phyloP scores from a whole-genome alignment of 2,888 invertebrate species.

The Heliconius charithonia region DNA sequence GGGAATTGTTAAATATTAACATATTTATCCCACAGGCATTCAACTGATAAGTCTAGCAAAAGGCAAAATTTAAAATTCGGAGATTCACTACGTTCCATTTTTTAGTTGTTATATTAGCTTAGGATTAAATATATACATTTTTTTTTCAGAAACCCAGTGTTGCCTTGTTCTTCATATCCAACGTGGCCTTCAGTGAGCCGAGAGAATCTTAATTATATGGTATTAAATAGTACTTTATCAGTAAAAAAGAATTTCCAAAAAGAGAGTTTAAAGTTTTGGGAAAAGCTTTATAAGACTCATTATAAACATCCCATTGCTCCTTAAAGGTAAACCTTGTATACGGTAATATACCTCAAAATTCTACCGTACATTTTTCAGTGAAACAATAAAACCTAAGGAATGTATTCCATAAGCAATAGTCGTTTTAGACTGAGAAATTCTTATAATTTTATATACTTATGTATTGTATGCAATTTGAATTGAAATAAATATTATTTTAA shows the following conservation, averaged over 20 bases:
- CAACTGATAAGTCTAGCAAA: too few relatives aligned
- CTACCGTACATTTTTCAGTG: too few relatives aligned
- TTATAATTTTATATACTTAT: too few relatives aligned
- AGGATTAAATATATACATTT: background rate
- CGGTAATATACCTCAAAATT: too few relatives aligned
- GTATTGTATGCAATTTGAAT: too few relatives aligned
- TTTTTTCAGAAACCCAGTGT: constrained; percentile 50
- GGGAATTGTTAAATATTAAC: too few relatives aligned
- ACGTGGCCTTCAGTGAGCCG: constrained; percentile 55
- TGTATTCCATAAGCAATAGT: too few relatives aligned
- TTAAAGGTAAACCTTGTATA: background rate
- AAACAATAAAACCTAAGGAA: too few relatives aligned
- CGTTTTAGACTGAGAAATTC: too few relatives aligned
- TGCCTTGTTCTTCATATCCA: constrained; percentile 49
- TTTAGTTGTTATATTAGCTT: background rate
- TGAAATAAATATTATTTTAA: too few relatives aligned
- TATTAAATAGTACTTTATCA: constrained; percentile 51
- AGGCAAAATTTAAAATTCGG: too few relatives aligned
- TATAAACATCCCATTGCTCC: constrained; percentile 55
- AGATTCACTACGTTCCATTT: background rate
- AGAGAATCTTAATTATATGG: background rate
- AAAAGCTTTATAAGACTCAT: constrained; percentile 56
- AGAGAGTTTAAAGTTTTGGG: constrained; percentile 55
- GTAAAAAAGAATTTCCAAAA: constrained; percentile 51
- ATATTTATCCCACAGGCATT: too few relatives aligned